Base-by-base conservation (phyloP, 2,888 invertebrate genomes). In the Mesoligia furuncula region DNA sequence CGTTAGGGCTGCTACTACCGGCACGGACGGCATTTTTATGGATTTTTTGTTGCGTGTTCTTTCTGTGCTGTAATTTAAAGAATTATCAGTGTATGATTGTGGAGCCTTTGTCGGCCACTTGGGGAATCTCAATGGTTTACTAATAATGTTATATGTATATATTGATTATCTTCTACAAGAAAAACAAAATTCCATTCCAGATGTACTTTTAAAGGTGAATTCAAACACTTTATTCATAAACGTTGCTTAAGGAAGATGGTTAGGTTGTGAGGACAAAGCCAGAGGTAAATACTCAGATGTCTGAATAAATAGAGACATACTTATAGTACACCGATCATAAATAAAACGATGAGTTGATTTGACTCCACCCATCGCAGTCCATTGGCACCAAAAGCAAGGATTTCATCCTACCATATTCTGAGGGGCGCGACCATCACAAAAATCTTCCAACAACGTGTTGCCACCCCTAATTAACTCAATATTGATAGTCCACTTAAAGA, bases 401-500 rank as follows among this genome's bases (percentile, higher is more conserved):
- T n/a, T 39, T n/a, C 20, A 57, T 73, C 24, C 0, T 51, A 31
- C 4, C 1, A 45, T 45, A 13, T 2, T 64, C 20, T 20, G n/a
- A 36, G 17, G 7, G 57, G 39, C 64, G 65, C 57, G 75, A 65
- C 54, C 24, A 24, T 17, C 51, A 27, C 11, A 24, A 36, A 9
- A 5, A 27, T 17, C 20, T 24, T 11, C 42, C 36, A 70, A n/a
- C 45, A 73, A 20, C 17, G 42, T 27, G 20, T 17, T 61, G 68
- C 11, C 68, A 83, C 20, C 87, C 67, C 62, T 79, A 68, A 68
- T 61, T 64, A 67, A 1, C 48, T 48, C 36, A n/a, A 64, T 84
- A 87, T 80, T 84, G 73, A 84, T 84, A 36, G 69, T 39, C 31
- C 81, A 80, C 80, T 84, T 84, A 75, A 80, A 11, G 24, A 80